Evolutionary conservation across 1,140 invertebrate genomes (phyloP).

Genomic region (Heliconius hewitsoni): DNA sequence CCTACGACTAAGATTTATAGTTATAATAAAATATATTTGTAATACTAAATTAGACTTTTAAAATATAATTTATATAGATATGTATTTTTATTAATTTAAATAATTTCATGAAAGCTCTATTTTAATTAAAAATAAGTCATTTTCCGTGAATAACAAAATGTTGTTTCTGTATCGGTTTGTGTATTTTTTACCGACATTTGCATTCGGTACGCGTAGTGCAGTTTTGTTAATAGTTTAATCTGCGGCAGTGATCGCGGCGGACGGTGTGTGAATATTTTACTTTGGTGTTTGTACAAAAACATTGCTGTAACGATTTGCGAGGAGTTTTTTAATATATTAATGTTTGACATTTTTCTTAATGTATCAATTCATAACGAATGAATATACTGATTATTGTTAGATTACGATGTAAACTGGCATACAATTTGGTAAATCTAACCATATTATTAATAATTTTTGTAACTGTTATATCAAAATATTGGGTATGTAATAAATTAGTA

Average conservation of each 20-base stretch:
- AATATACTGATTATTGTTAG: no score
- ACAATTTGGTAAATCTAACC: background rate
- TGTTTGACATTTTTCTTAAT: background rate
- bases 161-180: background rate
- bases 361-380: background rate
- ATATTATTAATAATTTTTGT: background rate
- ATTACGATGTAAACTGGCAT: no score
- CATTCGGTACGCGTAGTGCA: slow-evolving; percentile 20
- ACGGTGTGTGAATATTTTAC: slow-evolving; percentile 56
- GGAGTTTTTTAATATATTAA: background rate
- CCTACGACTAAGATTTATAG: no score
- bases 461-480: background rate
- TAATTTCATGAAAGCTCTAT: background rate
- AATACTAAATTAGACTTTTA: no score
- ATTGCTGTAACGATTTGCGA: background rate
- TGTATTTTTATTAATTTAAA: background rate
- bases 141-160: background rate
- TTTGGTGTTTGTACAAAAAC: slow-evolving; percentile 30
- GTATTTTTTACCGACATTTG: slow-evolving; percentile 17
- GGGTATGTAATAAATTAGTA: no score
- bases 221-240: slow-evolving; percentile 68
- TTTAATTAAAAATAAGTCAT: background rate
- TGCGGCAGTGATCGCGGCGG: slow-evolving; percentile 45
- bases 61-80: no score
- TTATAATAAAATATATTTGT: no score